phyloP scores from a whole-genome alignment of 2,888 invertebrate species.

The Conomelus anceps region DNA sequence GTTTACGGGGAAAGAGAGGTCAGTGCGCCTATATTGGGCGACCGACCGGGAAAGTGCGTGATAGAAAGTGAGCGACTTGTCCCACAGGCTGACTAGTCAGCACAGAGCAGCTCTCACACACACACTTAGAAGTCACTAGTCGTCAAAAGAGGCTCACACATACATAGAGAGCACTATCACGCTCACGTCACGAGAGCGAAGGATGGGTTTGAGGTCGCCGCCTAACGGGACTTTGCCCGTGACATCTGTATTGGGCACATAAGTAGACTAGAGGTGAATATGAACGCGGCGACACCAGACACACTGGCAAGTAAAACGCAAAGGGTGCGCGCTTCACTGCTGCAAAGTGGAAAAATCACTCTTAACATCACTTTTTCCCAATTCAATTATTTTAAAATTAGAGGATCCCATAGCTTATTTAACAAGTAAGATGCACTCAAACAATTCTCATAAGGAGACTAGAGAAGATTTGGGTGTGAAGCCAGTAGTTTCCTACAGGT shows the following conservation, averaged over 20 bases:
- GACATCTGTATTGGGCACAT: slow-evolving; percentile 8
- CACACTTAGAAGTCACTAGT: no score
- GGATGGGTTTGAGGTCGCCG: slow-evolving; percentile 17
- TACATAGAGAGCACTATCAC: no score
- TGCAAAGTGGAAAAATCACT: no score
- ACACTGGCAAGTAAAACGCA: background rate
- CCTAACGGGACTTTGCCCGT: slow-evolving; percentile 8
- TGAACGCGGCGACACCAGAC: background rate
- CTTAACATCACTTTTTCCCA: no score
- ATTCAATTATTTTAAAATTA: no score
- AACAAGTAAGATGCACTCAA: no score
- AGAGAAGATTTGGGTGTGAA: no score
- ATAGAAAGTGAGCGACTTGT: background rate
- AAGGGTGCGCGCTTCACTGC: background rate
- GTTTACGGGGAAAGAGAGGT: background rate
- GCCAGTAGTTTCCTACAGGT: no score
- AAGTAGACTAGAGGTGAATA: background rate
- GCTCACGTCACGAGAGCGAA: background rate
- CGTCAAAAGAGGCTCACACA: background rate
- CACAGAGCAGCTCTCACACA: background rate
- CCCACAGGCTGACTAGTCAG: background rate
- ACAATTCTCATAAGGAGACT: no score
- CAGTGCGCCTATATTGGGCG: background rate
- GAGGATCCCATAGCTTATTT: no score
- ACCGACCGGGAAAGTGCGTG: background rate